Evolutionary conservation across 2,113 vertebrate genomes (phyloP).

Genomic region (Pollimyrus isidori): DNA sequence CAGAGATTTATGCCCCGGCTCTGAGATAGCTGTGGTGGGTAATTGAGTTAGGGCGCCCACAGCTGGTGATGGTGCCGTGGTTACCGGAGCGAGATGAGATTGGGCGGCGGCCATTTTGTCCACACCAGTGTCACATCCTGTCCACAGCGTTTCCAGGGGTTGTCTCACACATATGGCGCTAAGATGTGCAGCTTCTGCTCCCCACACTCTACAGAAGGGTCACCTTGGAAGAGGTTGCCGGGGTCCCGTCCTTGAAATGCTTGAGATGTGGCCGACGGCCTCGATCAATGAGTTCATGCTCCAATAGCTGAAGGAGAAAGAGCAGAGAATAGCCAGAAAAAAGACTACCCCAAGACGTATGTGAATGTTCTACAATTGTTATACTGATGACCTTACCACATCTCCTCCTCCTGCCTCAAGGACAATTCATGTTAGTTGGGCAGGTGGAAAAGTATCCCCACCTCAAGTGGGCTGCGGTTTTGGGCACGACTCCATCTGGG

Average conservation of each 20-base stretch:
- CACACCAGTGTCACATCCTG: neutral
- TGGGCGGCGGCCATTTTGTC: neutral
- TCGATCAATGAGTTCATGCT: neutral
- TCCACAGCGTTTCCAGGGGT: neutral
- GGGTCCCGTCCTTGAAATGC: neutral
- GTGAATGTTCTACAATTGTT: neutral
- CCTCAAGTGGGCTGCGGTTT: neutral
- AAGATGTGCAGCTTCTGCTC: neutral
- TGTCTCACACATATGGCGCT: neutral
- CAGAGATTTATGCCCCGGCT: constrained; percentile 21
- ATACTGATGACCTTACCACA: neutral
- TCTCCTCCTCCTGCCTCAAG: neutral
- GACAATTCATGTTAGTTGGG: neutral
- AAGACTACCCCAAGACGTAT: neutral
- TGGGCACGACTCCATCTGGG: neutral
- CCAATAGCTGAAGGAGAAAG: neutral
- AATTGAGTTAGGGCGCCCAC: constrained; percentile 30
- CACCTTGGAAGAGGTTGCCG: neutral
- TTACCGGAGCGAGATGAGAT: neutral
- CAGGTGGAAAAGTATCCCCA: neutral
- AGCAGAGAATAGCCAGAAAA: neutral
- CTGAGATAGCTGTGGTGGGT: neutral
- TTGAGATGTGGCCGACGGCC: neutral
- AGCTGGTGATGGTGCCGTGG: neutral
- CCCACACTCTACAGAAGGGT: neutral